These are phyloP conservation scores for Pseudomugil tenellus DNA, from an alignment of 2,797 vertebrate species.

Conservation along the genomic window DNA sequence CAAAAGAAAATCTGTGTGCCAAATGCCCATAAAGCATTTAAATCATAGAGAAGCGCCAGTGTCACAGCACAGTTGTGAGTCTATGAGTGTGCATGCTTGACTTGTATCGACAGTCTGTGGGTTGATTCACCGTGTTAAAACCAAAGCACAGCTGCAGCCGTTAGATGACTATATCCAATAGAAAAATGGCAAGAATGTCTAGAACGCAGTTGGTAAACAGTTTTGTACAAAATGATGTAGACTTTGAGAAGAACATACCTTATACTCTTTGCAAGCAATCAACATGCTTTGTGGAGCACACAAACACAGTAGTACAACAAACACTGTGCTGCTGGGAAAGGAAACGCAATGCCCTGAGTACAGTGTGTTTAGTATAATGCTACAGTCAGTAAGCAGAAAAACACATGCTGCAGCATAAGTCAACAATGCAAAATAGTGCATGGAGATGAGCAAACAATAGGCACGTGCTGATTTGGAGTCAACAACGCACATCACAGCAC, in stretches of 20 bases:
- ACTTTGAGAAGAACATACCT: conserved; percentile 49
- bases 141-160: conserved; percentile 18
- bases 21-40: conserved; percentile 37
- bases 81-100: neutral
- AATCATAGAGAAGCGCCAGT: conserved; percentile 19
- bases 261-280: conserved; percentile 36
- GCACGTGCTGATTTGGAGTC: conserved; percentile 74
- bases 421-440: conserved; percentile 68
- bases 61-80: neutral
- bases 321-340: conserved; percentile 22
- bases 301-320: conserved; percentile 33
- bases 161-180: conserved; percentile 7
- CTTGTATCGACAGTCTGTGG: conserved; percentile 2
- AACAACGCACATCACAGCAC: conserved; percentile 73
- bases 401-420: conserved; percentile 70
- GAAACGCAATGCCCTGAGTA: conserved; percentile 51
- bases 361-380: conserved; percentile 35
- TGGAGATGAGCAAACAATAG: conserved; percentile 76
- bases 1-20: conserved; percentile 38
- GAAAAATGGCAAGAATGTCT: conserved; percentile 60
- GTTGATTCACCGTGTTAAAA: conserved; percentile 17
- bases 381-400: conserved; percentile 67
- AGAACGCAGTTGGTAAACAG: conserved; percentile 57
- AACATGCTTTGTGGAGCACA: conserved; percentile 29
- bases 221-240: conserved; percentile 32